Base-by-base conservation (phyloP, 2,797 vertebrate genomes). In the Siniperca obscura region DNA sequence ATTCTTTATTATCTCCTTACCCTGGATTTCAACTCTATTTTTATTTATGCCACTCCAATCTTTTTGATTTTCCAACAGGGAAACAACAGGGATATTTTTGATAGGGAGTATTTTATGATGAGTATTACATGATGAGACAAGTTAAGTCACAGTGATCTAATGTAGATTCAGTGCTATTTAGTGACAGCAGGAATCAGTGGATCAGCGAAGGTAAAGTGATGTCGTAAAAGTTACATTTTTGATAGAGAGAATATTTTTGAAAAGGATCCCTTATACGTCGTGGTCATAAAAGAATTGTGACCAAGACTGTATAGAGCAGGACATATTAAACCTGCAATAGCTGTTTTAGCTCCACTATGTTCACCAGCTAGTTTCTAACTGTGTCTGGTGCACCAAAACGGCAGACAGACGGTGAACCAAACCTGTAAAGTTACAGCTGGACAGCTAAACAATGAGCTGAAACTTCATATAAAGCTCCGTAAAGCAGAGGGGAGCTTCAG, bases 91-190 rank as follows among this genome's bases (percentile, higher is more conserved):
- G 11, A 57, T 56, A 16, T 42, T 38, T 13, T 48, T 66, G 8
- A 40, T 4, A n/a, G 22, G 16, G 30, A 11, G 44, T 9, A 34
- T 68, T 36, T 36, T 17, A 5, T 27, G 12, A 9, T 56, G 42
- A 44, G 19, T 9, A 46, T 46, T 9, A 34, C 19, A 67, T 40
- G 50, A 67, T 70, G 50, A 70, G 34, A 50, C 44, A 19, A 46
- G 67, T 74, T 19, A 42, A 34, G 70, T n/a, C 64, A 25, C 30
- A 57, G 57, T 22, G 52, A 70, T n/a, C 8, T 57, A 46, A 48
- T 40, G 53, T 40, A n/a, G 27, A 36, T n/a, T 4, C 21, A 53
- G 46, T 13, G 0, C 2, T n/a, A 19, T 50, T 40, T 2, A 38
- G 38, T 60, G 46, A 55, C 10, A 17, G 34, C 56, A 42, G 7